Evolutionary conservation across 2,888 invertebrate genomes (phyloP).

Genomic region (Tuberolachnus salignus): DNA sequence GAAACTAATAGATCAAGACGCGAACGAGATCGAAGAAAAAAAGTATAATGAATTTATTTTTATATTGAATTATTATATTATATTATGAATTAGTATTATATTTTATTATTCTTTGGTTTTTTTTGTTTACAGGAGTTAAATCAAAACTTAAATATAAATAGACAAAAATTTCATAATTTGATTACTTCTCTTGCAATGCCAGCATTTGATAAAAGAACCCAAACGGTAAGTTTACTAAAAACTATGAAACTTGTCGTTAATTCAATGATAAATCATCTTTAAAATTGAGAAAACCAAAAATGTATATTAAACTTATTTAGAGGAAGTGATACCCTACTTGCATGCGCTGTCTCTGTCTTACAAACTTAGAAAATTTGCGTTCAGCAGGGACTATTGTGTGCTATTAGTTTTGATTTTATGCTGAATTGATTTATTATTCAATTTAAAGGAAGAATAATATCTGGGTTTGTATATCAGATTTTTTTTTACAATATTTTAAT

Average conservation of each 20-base stretch:
- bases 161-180: constrained; percentile 67
- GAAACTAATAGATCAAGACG: constrained; percentile 42
- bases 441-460: too few species aligned
- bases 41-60: constrained; percentile 18
- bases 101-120: constrained; percentile 35
- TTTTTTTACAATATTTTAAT: too few species aligned
- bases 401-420: too few species aligned
- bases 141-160: constrained; percentile 57
- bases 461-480: too few species aligned
- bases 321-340: too few species aligned
- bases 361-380: too few species aligned
- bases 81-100: too few species aligned
- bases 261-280: constrained; percentile 8
- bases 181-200: constrained; percentile 92
- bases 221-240: constrained; percentile 52
- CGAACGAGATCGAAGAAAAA: constrained; percentile 36
- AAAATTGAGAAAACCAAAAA: too few species aligned
- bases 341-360: too few species aligned
- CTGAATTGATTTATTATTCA: too few species aligned
- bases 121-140: constrained; percentile 44
- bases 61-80: constrained; percentile 36
- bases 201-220: constrained; percentile 74
- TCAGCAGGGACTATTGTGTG: too few species aligned
- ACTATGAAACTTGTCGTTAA: constrained; percentile 42
- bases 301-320: too few species aligned